Percentiles rank a stretch among this genome's conserved stretches.
These are phyloP conservation scores for Leptopilina syphax DNA, from an alignment of 2,888 invertebrate genomes.

Conservation along the genomic window DNA sequence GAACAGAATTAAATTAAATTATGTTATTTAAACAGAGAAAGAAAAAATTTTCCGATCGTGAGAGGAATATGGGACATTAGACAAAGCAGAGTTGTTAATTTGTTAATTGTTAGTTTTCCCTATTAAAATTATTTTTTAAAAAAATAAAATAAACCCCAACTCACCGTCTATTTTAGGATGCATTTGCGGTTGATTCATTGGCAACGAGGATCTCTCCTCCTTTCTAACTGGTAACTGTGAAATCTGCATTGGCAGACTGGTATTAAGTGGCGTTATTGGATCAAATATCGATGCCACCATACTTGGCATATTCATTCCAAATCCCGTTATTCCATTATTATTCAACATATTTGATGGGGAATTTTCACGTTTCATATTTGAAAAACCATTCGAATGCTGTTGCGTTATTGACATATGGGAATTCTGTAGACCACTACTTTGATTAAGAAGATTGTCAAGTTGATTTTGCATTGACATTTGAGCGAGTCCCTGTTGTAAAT, in stretches of 20 bases:
- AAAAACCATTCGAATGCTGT: conserved; percentile 77
- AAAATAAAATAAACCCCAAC: conserved; percentile 48
- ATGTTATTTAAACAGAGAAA: too few species aligned
- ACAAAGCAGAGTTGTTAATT: too few species aligned
- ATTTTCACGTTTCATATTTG: conserved; percentile 77
- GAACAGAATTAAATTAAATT: too few species aligned
- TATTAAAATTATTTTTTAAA: too few species aligned
- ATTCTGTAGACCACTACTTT: conserved; percentile 68
- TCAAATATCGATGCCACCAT: conserved; percentile 84
- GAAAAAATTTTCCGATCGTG: too few species aligned
- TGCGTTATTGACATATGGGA: conserved; percentile 69
- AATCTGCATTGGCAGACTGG: conserved; percentile 73
- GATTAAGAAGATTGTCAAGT: conserved; percentile 70
- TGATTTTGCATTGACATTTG: conserved; percentile 72
- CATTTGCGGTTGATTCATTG: conserved; percentile 82
- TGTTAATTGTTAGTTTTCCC: too few species aligned
- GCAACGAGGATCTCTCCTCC: conserved; percentile 80
- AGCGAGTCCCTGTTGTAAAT: conserved; percentile 64
- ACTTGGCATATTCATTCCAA: conserved; percentile 76
- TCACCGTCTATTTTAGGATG: conserved; percentile 74
- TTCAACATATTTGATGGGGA: conserved; percentile 75
- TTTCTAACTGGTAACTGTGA: conserved; percentile 78
- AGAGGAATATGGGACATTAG: too few species aligned
- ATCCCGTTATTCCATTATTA: conserved; percentile 77
- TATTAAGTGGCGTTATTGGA: conserved; percentile 77